A percentile compares a stretch with the other conserved stretches of the same genome.
These are phyloP conservation scores for Hippopotamus amphibius DNA, from an alignment of 2,113 vertebrate genomes.

Conservation along the genomic window DNA sequence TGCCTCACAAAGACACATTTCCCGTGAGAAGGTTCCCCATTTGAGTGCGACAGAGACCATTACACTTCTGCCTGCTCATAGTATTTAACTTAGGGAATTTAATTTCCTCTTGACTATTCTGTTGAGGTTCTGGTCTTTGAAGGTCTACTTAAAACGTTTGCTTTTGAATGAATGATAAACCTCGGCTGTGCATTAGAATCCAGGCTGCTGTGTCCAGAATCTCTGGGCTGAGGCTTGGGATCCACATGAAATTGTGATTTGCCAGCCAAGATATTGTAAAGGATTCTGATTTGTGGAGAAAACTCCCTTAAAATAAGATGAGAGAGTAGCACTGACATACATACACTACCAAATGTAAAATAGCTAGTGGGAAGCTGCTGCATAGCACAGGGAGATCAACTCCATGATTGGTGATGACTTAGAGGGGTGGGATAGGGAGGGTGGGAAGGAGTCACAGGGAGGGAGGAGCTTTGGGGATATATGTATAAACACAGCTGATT, in stretches of 20 bases:
- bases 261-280: not conserved
- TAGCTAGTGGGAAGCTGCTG: no score
- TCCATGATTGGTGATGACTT: no score
- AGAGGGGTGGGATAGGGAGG: no score
- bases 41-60: not conserved
- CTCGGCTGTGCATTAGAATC: not conserved
- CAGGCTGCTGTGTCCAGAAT: not conserved
- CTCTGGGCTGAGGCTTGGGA: not conserved
- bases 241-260: not conserved
- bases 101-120: not conserved
- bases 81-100: slow-evolving; percentile 1
- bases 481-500: no score
- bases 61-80: not conserved
- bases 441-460: no score
- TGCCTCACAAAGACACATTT: not conserved
- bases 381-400: no score
- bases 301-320: not conserved
- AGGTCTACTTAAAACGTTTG: slow-evolving; percentile 8
- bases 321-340: no score
- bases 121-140: not conserved
- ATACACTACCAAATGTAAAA: no score
- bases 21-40: not conserved
- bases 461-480: no score
- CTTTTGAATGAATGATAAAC: slow-evolving; percentile 11
- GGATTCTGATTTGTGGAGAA: slow-evolving; percentile 7